Base-by-base conservation (phyloP, 1,140 invertebrate species). In the Pomacea maculata region DNA sequence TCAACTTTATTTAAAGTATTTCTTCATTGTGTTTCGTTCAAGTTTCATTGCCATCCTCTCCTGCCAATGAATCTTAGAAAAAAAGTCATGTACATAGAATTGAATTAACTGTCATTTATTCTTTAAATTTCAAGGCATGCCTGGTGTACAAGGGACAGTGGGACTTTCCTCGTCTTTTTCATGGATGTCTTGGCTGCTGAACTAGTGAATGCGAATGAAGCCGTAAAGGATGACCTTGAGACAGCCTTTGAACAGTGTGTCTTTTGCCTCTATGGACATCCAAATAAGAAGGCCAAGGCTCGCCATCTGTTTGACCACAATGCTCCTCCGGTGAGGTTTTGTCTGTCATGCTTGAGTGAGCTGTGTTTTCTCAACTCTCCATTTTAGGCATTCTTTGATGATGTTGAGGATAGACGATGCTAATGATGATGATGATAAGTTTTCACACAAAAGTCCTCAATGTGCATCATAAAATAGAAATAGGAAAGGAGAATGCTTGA, bases 261-360 rank as follows among this genome's bases (percentile, higher is more conserved):
- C 74, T 97, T 94, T 89, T 98, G 97, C 90, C 91, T 98, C 5
- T 98, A 96, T 90, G 94, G 95, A 34, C 95, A 97, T 92, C 95
- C 96, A 1, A 94, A 94, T 82, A 96, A 95, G 89, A 95, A 95
- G 87, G 94, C 92, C 4, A 95, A 95, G 86, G 90, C 92, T 52
- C 80, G 79, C 61, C 80, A 81, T 61, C 64, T 83, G 25, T 67
- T 21, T 54, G 83, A 82, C 25, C 83, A 82, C 76, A 79, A 81
- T 52, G 52, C 55, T n/a, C 19, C 68, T 10, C 45, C 74, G 21
- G 72, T 84, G 21, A 74, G 34, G 57, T n/a, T 74, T 74, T 29
- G 0, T 80, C 52, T 61, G 11, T 61, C 15, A 14, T 61, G 34
- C 34, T 45, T 45, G 34, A 45, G 34, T 45, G 34, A 45, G 34